phyloP scores from a whole-genome alignment of 2,113 vertebrate species.

The Anhinga anhinga region DNA sequence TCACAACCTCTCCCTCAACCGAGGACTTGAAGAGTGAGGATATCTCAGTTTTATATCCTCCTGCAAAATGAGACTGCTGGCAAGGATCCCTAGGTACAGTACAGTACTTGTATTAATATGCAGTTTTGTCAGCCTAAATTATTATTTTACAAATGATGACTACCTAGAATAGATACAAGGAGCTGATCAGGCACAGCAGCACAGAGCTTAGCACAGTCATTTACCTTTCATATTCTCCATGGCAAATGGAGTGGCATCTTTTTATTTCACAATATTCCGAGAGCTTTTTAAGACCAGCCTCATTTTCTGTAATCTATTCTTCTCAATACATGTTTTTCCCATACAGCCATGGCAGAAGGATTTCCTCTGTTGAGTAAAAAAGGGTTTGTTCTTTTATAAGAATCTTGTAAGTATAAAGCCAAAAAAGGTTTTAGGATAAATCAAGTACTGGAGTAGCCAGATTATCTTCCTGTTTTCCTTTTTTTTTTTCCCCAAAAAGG shows the following conservation, averaged over 20 bases:
- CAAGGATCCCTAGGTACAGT: not conserved
- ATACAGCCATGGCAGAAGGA: not conserved
- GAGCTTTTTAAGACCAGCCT: not conserved
- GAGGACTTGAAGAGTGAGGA: not conserved
- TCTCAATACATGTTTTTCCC: not conserved
- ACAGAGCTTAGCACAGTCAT: not conserved
- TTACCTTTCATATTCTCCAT: not conserved
- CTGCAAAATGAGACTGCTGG: not conserved
- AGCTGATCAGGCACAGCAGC: not conserved
- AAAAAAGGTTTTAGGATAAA: slow-evolving; percentile 2
- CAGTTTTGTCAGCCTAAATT: slow-evolving; percentile 17
- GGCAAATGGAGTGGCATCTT: not conserved
- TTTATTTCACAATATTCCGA: not conserved
- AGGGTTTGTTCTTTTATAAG: not conserved
- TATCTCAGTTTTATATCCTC: not conserved
- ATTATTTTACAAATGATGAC: slow-evolving; percentile 24
- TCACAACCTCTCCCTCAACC: not conserved
- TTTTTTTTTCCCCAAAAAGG: not conserved
- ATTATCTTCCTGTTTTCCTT: not conserved
- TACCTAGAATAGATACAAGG: not conserved
- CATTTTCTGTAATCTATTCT: not conserved
- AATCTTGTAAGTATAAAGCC: not conserved
- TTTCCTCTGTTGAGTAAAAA: not conserved
- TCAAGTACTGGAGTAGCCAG: not conserved
- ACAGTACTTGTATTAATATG: not conserved